A percentile compares a stretch with the other conserved stretches of the same genome.
These are phyloP conservation scores for Characodon lateralis DNA, from an alignment of 2,797 vertebrate species.

Conservation along the genomic window DNA sequence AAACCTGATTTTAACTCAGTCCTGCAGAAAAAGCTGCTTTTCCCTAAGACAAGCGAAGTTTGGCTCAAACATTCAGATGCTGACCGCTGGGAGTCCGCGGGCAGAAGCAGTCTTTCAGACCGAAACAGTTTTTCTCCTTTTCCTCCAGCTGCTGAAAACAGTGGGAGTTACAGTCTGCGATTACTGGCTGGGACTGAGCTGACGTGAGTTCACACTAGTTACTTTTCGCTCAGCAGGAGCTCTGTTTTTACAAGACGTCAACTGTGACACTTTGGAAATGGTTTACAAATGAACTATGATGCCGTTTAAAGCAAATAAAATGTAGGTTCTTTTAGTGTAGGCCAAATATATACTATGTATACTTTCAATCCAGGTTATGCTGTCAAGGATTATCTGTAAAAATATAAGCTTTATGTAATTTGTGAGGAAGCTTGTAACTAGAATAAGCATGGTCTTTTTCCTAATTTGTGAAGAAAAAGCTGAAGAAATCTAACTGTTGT, in stretches of 20 bases:
- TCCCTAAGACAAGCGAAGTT: slow-evolving; percentile 67
- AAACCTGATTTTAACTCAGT: slow-evolving; percentile 69
- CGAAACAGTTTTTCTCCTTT: slow-evolving; percentile 48
- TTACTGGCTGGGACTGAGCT: slow-evolving; percentile 63
- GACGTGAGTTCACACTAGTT: slow-evolving; percentile 69
- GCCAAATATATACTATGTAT: slow-evolving; percentile 16
- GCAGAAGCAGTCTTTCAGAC: slow-evolving; percentile 54
- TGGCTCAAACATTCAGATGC: slow-evolving; percentile 70
- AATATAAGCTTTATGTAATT: not conserved
- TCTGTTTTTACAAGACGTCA: slow-evolving; percentile 58
- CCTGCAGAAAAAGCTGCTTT: slow-evolving; percentile 71
- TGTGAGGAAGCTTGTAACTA: not conserved
- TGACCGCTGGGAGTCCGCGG: slow-evolving; percentile 43
- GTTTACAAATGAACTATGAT: slow-evolving; percentile 56
- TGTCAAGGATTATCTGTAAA: not conserved
- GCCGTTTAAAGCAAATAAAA: slow-evolving; percentile 44
- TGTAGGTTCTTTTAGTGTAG: slow-evolving; percentile 29
- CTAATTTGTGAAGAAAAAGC: not conserved
- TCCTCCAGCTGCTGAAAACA: slow-evolving; percentile 37
- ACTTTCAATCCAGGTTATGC: not conserved
- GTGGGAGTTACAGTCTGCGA: slow-evolving; percentile 54
- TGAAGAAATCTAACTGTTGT: not conserved
- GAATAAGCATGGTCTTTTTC: not conserved
- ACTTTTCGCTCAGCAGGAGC: slow-evolving; percentile 61
- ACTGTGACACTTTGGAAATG: slow-evolving; percentile 61